Evolutionary conservation across 2,888 invertebrate genomes (phyloP), one percentile per base, ranked within the genome.

Genomic region (Halictus quadricinctus): DNA sequence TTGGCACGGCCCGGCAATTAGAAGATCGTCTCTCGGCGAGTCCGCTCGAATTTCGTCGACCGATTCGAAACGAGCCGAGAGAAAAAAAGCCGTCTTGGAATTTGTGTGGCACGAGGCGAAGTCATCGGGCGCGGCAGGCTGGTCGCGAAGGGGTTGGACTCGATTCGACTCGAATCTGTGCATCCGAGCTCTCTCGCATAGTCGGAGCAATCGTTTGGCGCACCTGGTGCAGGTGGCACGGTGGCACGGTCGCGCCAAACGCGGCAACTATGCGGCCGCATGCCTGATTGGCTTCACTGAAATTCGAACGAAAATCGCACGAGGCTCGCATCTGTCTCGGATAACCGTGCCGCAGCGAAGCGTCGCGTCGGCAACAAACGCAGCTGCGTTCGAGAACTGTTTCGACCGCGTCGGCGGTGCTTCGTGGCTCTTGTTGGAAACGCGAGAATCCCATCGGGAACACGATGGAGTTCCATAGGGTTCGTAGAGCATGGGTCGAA

Each of bases 141-240:
- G n/a, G 10, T 4, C 10, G n/a, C 54, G n/a, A 58, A 58, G 58
- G 29, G 69, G 73, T 72, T 60, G 79, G 72, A 77, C 58, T 83
- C 84, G 76, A 87, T 69, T 54, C 76, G 72, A 76, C 66, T 86
- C 84, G 76, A 88, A 87, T 36, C 89, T 87, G 77, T 74, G 85
- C 81, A 66, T 36, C 18, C 77, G 74, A 64, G 2, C 46, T 21
- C 46, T 46, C 82, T 76, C 72, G 81, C 79, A 46, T 69, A 41
- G 66, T 66, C 72, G 69, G 41, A 74, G 76, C 83, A 70, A 79
- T 83, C 85, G 76, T 79, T 64, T 48, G 58, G 60, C 79, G 85
- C 87, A 87, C 81, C 85, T 86, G 89, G 85, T 86, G 84, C 85
- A 87, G 87, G 83, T 86, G 85, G 74, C 79, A 76, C 43, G 87